phyloP scores from a whole-genome alignment of 1,140 invertebrate genomes.

The Trachymyrmex cornetzi region DNA sequence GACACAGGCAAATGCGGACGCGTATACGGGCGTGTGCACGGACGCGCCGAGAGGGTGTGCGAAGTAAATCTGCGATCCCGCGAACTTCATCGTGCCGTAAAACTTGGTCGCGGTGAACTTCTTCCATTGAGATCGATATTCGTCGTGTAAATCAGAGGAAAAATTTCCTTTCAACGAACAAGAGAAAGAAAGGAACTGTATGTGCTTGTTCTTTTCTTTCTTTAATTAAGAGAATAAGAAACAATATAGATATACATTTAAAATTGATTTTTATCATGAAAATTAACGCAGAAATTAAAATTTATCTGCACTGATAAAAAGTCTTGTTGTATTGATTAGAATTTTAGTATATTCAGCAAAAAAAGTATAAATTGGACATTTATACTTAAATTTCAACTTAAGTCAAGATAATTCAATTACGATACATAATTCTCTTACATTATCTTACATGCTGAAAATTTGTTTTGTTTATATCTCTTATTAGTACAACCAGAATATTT shows the following conservation, averaged over 20 bases:
- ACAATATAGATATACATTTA: not conserved
- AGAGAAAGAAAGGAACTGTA: not conserved
- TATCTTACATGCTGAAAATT: too few species aligned
- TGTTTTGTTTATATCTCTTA: too few species aligned
- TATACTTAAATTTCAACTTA: too few species aligned
- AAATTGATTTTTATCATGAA: not conserved
- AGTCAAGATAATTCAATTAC: too few species aligned
- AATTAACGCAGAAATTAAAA: not conserved
- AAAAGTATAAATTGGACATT: too few species aligned
- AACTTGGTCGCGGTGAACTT: constrained; percentile 14
- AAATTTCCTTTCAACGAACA: constrained; percentile 9
- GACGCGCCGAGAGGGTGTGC: constrained; percentile 31
- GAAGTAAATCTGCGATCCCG: constrained; percentile 34
- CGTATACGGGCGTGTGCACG: constrained; percentile 46
- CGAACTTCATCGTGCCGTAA: constrained; percentile 15
- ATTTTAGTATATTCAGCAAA: too few species aligned
- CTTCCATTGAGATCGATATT: constrained; percentile 24
- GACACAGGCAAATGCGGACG: constrained; percentile 4
- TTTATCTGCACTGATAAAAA: not conserved
- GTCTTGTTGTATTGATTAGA: too few species aligned
- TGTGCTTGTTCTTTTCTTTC: not conserved
- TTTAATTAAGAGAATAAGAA: not conserved
- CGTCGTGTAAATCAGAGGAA: not conserved
- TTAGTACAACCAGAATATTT: too few species aligned
- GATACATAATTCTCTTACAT: too few species aligned